Evolutionary conservation across 2,888 invertebrate genomes (phyloP).

Genomic region (Noctua fimbriata): DNA sequence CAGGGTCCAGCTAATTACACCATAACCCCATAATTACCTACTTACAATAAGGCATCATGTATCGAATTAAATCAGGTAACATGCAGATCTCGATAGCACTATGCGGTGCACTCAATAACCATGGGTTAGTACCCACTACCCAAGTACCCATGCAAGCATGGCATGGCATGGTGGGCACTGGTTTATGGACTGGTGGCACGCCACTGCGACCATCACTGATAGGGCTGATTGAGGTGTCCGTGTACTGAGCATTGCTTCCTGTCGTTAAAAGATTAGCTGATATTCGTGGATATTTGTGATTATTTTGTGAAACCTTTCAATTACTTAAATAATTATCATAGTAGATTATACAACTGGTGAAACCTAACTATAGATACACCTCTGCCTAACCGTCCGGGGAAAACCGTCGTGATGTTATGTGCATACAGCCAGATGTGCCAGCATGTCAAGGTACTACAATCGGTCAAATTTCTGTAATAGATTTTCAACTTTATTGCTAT

Average conservation of each 20-base stretch:
- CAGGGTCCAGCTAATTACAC: conserved; percentile 10
- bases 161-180: background rate
- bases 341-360: background rate
- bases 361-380: background rate
- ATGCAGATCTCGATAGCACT: conserved; percentile 41
- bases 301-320: background rate
- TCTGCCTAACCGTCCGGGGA: background rate
- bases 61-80: conserved; percentile 18
- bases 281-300: background rate
- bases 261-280: background rate
- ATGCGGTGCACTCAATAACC: conserved; percentile 28
- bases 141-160: conserved; percentile 10
- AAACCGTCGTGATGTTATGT: background rate
- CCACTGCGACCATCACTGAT: conserved; percentile 21
- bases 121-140: conserved; percentile 8
- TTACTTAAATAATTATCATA: background rate
- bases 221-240: conserved; percentile 28
- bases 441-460: too few species aligned
- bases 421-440: too few species aligned
- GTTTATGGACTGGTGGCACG: conserved; percentile 34
- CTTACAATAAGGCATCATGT: background rate
- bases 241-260: background rate
- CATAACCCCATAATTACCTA: conserved; percentile 11
- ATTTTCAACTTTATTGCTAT: too few species aligned
- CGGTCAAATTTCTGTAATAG: too few species aligned